Percentiles rank a stretch among this genome's conserved stretches.
These are phyloP conservation scores for Ceuthmochares aereus DNA, from an alignment of 2,113 vertebrate species.

Conservation along the genomic window DNA sequence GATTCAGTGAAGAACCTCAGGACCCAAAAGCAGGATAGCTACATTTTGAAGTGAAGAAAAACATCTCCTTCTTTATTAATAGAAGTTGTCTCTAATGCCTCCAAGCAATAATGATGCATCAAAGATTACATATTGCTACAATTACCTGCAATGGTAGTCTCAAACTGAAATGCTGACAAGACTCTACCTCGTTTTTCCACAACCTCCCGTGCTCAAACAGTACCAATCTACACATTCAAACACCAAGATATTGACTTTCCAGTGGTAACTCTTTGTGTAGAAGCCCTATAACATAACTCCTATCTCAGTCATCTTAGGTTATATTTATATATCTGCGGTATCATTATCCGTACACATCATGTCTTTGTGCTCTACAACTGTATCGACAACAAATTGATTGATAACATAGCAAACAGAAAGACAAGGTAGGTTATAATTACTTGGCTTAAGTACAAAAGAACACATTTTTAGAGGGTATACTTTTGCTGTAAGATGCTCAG, in stretches of 20 bases:
- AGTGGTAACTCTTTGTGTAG: not conserved
- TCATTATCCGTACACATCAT: not conserved
- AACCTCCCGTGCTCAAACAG: not conserved
- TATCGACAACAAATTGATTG: not conserved
- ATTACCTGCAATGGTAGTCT: not conserved
- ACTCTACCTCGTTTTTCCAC: not conserved
- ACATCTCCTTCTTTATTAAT: conserved; percentile 12
- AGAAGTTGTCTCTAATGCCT: not conserved
- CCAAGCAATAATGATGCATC: not conserved
- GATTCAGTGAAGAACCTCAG: conserved; percentile 17
- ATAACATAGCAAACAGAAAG: not conserved
- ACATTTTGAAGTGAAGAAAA: conserved; percentile 34
- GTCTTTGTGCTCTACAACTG: not conserved
- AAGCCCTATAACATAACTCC: not conserved
- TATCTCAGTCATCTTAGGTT: not conserved
- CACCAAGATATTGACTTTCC: not conserved
- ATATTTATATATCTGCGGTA: not conserved
- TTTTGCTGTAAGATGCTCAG: not conserved
- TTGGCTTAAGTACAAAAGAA: not conserved
- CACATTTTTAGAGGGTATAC: not conserved
- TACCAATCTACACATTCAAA: not conserved
- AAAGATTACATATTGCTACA: not conserved
- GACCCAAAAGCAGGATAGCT: conserved; percentile 31
- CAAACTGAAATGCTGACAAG: not conserved
- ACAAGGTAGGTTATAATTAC: not conserved